phyloP scores from a whole-genome alignment of 1,140 invertebrate species.

The Pteromalus puparum region DNA sequence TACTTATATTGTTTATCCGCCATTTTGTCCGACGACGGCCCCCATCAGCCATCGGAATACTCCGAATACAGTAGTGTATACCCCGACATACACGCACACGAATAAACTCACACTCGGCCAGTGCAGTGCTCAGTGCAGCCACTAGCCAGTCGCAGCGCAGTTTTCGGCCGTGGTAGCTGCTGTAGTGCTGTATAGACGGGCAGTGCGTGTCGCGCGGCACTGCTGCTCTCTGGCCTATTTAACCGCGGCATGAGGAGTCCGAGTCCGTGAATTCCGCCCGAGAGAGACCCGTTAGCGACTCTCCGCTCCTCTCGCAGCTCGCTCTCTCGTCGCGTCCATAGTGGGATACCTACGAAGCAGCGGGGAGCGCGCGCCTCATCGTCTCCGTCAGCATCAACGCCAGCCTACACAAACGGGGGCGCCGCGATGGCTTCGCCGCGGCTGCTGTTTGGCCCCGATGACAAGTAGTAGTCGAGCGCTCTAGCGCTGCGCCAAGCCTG shows the following conservation, averaged over 20 bases:
- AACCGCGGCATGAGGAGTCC: background rate
- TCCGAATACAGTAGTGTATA: background rate
- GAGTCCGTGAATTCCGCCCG: slow-evolving; percentile 1
- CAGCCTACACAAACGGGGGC: background rate
- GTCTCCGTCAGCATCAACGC: background rate
- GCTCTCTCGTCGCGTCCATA: background rate
- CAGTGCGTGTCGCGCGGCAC: background rate
- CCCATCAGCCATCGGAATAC: background rate
- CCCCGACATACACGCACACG: background rate
- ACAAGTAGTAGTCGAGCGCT: slow-evolving; percentile 20
- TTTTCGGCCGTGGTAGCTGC: background rate
- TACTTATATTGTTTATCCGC: slow-evolving; percentile 71
- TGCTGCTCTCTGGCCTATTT: slow-evolving; percentile 10
- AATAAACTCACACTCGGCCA: background rate
- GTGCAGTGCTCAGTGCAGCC: background rate
- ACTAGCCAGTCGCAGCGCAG: slow-evolving; percentile 6
- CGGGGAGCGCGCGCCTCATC: background rate
- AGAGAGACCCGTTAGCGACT: background rate
- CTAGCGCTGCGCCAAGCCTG: background rate
- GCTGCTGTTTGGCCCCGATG: slow-evolving; percentile 34
- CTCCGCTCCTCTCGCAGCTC: background rate
- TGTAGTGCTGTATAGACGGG: background rate
- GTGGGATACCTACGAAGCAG: background rate
- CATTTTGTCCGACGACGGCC: slow-evolving; percentile 73
- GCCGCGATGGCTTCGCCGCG: slow-evolving; percentile 18